Percentiles rank a stretch among this genome's conserved stretches.
phyloP scores from a whole-genome alignment of 2,888 invertebrate species.

The Amphipyra berbera region DNA sequence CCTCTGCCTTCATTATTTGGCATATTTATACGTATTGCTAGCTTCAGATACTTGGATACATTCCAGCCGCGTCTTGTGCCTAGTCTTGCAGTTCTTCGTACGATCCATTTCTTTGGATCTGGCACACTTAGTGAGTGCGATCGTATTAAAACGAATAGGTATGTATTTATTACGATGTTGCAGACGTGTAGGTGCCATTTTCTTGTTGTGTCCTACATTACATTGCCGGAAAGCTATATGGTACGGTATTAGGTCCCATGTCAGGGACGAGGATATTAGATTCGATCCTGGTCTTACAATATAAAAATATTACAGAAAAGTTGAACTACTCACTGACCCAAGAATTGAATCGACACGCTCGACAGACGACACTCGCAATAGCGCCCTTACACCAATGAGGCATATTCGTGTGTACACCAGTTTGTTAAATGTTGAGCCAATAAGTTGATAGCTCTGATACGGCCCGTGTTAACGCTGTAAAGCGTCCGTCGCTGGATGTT shows the following conservation, averaged over 20 bases:
- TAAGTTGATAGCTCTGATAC: neutral
- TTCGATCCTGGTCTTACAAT: too few relatives aligned
- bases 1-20: conserved; percentile 11
- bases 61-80: conserved; percentile 17
- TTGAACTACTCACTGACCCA: too few relatives aligned
- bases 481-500: conserved; percentile 11
- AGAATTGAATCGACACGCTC: too few relatives aligned
- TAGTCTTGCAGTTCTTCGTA: neutral
- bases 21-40: neutral
- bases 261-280: too few relatives aligned
- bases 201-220: neutral
- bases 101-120: conserved; percentile 10
- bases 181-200: neutral
- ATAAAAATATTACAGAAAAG: too few relatives aligned
- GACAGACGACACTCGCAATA: too few relatives aligned
- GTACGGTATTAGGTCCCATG: too few relatives aligned
- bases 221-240: neutral
- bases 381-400: too few relatives aligned
- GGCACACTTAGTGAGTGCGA: conserved; percentile 1
- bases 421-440: neutral
- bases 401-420: neutral
- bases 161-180: neutral
- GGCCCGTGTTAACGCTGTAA: conserved; percentile 7
- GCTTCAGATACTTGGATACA: conserved; percentile 12
- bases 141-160: neutral